Percentiles rank a stretch among this genome's conserved stretches.
phyloP scores from a whole-genome alignment of 1,140 invertebrate species.

The Euwallacea fornicatus region DNA sequence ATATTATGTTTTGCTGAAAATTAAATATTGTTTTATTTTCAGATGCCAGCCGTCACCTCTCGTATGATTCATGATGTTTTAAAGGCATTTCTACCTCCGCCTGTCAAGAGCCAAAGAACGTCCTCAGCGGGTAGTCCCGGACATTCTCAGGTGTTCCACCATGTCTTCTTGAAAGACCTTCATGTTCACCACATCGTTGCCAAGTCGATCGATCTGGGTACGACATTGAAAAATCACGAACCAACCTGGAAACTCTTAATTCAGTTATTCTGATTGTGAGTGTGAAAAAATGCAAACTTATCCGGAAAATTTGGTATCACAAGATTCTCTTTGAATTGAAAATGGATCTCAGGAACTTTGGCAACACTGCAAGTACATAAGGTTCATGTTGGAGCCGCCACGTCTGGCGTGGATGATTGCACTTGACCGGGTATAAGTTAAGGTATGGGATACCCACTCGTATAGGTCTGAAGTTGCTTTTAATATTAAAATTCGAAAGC shows the following conservation, averaged over 20 bases:
- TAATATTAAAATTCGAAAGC: constrained; percentile 37
- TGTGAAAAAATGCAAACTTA: background rate
- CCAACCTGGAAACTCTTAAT: background rate
- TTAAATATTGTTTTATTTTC: constrained; percentile 22
- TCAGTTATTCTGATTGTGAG: background rate
- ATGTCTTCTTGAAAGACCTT: constrained; percentile 19
- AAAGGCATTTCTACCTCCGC: constrained; percentile 36
- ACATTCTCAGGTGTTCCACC: constrained; percentile 46
- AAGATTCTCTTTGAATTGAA: background rate
- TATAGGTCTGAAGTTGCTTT: constrained; percentile 19
- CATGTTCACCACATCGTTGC: background rate
- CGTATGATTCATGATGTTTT: constrained; percentile 36
- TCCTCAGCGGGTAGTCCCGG: constrained; percentile 42
- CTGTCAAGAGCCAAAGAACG: constrained; percentile 35
- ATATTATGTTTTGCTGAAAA: too few relatives aligned
- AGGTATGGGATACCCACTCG: constrained; percentile 17
- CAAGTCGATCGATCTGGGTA: background rate
- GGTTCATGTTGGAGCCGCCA: constrained; percentile 32
- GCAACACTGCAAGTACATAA: constrained; percentile 9
- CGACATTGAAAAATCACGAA: background rate
- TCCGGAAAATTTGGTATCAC: too few relatives aligned
- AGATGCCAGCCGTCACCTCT: constrained; percentile 41
- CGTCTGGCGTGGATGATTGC: constrained; percentile 38
- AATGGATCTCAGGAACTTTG: constrained; percentile 3
- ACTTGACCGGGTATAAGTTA: constrained; percentile 34